phyloP scores from a whole-genome alignment of 2,113 vertebrate species.

The Brachyistius frenatus region DNA sequence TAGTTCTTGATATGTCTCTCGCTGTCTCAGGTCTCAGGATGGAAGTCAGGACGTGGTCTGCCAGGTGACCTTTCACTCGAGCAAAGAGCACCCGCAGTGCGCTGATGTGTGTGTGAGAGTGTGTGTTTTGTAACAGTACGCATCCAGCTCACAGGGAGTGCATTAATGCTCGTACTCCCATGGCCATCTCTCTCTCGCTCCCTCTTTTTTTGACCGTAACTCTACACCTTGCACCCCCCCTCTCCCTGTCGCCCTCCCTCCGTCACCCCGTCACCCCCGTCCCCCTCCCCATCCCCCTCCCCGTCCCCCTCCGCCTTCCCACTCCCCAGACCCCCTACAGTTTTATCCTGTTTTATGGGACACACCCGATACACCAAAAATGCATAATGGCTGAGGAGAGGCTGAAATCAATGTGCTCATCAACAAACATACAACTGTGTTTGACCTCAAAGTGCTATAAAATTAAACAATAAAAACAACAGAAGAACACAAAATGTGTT shows the following conservation, averaged over 20 bases:
- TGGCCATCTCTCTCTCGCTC: conserved; percentile 55
- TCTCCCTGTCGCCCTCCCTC: background rate
- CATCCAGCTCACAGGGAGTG: conserved; percentile 68
- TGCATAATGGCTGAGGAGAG: conserved; percentile 35
- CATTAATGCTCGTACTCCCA: conserved; percentile 70
- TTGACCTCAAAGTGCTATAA: background rate
- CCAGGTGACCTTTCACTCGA: conserved; percentile 67
- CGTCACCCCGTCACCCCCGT: too few relatives aligned
- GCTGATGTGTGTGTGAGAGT: conserved; percentile 54
- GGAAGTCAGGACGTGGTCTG: conserved; percentile 40
- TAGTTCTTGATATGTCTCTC: conserved; percentile 19
- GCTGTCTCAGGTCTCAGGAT: conserved; percentile 29
- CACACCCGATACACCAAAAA: conserved; percentile 74
- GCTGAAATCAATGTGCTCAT: conserved; percentile 47
- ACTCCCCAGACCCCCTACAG: conserved; percentile 45
- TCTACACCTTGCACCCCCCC: conserved; percentile 47
- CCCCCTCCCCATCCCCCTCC: background rate
- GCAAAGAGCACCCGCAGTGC: conserved; percentile 53
- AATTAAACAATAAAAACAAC: background rate
- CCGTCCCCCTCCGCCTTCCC: conserved; percentile 1
- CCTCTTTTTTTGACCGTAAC: conserved; percentile 69
- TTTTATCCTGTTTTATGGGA: conserved; percentile 73
- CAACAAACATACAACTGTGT: conserved; percentile 25
- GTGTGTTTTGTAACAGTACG: conserved; percentile 73
- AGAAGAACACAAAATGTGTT: background rate